A percentile compares a stretch with the other conserved stretches of the same genome.
Evolutionary conservation across 2,888 invertebrate species (phyloP).

Genomic region (Lymantria dispar): DNA sequence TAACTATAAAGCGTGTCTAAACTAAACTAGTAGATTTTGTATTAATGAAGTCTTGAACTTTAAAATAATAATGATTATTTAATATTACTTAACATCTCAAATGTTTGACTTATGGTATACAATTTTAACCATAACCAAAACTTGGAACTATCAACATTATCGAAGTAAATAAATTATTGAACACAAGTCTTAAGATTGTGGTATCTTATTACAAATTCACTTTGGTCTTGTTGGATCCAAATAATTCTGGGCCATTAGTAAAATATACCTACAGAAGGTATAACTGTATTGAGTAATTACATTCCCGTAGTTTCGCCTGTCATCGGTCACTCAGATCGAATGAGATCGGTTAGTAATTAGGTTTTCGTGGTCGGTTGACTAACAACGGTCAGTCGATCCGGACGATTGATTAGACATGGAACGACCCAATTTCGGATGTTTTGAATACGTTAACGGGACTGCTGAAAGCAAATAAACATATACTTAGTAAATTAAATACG

Average conservation of each 20-base stretch:
- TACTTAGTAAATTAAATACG: not conserved
- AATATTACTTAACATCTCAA: not conserved
- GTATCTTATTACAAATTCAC: conserved; percentile 70
- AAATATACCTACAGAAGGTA: conserved; percentile 43
- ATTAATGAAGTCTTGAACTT: too few relatives aligned
- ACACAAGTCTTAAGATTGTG: conserved; percentile 55
- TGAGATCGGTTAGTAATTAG: conserved; percentile 50
- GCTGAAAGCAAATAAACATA: conserved; percentile 1
- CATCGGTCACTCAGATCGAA: conserved; percentile 44
- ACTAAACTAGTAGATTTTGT: too few relatives aligned
- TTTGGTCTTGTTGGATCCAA: conserved; percentile 52
- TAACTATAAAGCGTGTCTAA: too few relatives aligned
- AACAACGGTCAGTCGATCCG: conserved; percentile 50
- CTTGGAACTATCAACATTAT: conserved; percentile 40
- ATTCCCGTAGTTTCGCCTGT: conserved; percentile 65
- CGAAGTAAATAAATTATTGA: conserved; percentile 64
- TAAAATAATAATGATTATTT: not conserved
- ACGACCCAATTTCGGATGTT: conserved; percentile 26
- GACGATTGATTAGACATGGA: conserved; percentile 57
- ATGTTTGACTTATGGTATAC: not conserved
- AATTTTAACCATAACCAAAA: conserved; percentile 35
- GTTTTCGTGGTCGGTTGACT: conserved; percentile 58
- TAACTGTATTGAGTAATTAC: conserved; percentile 51
- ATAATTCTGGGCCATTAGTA: conserved; percentile 64
- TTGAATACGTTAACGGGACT: conserved; percentile 22